phyloP scores from a whole-genome alignment of 2,888 invertebrate genomes.

The Trichopoda pennipes region DNA sequence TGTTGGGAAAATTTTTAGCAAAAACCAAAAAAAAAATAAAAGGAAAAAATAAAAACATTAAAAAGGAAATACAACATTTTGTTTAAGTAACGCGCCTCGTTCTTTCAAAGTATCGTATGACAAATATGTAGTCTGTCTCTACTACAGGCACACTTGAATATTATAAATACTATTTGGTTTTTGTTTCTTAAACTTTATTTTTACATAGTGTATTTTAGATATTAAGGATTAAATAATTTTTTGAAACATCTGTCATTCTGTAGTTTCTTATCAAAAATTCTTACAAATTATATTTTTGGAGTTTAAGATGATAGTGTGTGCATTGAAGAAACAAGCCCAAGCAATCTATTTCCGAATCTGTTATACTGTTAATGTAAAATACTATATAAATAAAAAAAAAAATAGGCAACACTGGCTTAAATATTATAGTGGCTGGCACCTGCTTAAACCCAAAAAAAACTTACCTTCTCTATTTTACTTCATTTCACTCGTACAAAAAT shows the following conservation, averaged over 20 bases:
- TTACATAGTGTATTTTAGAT: slow-evolving; percentile 36
- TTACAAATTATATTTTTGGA: neutral
- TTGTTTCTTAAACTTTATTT: slow-evolving; percentile 12
- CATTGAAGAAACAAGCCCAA: neutral
- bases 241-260: slow-evolving; percentile 48
- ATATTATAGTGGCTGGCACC: too few species aligned
- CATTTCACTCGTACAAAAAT: neutral
- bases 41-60: too few species aligned
- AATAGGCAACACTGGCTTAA: too few species aligned
- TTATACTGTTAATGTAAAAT: too few species aligned
- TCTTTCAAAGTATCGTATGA: slow-evolving; percentile 62
- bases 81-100: slow-evolving; percentile 62
- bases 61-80: slow-evolving; percentile 60
- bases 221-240: slow-evolving; percentile 44
- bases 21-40: slow-evolving; percentile 21
- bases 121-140: slow-evolving; percentile 57
- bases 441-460: neutral
- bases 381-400: too few species aligned
- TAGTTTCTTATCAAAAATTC: slow-evolving; percentile 7
- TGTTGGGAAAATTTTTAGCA: slow-evolving; percentile 46
- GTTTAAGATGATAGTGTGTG: neutral
- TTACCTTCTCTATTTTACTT: neutral
- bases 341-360: neutral
- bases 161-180: slow-evolving; percentile 30
- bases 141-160: slow-evolving; percentile 23